Conservation (phyloP, 2,888 invertebrate species). For the Himalopsyche anomala region DNA sequence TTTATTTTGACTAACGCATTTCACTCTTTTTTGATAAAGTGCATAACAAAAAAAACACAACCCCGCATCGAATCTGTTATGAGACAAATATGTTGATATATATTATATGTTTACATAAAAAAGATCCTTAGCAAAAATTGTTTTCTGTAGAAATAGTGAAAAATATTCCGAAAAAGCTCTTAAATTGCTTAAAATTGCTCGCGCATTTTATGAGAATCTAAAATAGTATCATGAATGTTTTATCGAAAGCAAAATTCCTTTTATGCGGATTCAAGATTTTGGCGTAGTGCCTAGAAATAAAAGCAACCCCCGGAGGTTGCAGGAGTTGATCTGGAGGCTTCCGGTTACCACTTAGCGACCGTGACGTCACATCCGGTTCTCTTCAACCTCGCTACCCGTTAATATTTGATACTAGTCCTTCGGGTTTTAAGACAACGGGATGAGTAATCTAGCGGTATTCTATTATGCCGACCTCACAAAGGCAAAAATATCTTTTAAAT, state of each 20-base stretch:
- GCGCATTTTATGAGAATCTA: not conserved
- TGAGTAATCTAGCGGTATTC: not conserved
- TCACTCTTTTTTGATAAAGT: too few species aligned
- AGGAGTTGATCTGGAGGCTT: slow-evolving; percentile 40
- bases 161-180: too few species aligned
- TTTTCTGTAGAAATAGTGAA: too few species aligned
- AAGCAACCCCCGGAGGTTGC: slow-evolving; percentile 27
- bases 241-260: slow-evolving; percentile 39
- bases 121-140: too few species aligned
- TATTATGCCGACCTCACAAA: not conserved
- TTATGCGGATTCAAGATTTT: slow-evolving; percentile 32
- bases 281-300: slow-evolving; percentile 27
- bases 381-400: slow-evolving; percentile 39
- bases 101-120: too few species aligned
- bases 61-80: too few species aligned
- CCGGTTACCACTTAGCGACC: slow-evolving; percentile 52
- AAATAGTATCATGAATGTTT: slow-evolving; percentile 28
- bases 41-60: too few species aligned
- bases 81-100: too few species aligned
- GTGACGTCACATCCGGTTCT: slow-evolving; percentile 46
- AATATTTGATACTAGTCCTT: slow-evolving; percentile 48
- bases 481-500: not conserved
- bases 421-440: slow-evolving; percentile 16
- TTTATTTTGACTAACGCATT: too few species aligned
- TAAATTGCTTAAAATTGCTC: too few species aligned